Evolutionary conservation across 2,888 invertebrate species (phyloP).

Genomic region (Girardia tigrina): DNA sequence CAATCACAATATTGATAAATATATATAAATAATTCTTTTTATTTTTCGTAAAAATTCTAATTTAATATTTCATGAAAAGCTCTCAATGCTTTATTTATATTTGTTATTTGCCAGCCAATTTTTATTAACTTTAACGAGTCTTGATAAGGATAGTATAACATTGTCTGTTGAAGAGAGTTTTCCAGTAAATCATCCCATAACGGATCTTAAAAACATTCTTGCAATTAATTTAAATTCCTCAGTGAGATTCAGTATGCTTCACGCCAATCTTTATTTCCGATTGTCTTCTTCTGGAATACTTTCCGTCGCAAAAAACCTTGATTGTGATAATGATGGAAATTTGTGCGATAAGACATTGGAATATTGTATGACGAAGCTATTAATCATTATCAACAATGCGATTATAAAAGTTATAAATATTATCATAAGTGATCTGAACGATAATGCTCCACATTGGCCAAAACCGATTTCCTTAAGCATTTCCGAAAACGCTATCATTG

Average conservation of each 20-base stretch:
- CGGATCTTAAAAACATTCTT: neutral
- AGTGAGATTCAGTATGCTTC: neutral
- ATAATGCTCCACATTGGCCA: constrained; percentile 15
- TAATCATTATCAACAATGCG: neutral
- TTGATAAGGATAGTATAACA: neutral
- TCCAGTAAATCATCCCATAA: neutral
- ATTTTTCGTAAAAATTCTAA: neutral
- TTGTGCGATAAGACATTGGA: neutral
- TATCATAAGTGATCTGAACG: neutral
- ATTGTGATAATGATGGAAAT: neutral
- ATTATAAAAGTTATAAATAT: constrained; percentile 11
- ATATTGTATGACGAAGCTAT: constrained; percentile 15
- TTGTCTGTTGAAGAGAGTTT: constrained; percentile 11
- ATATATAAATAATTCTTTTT: neutral
- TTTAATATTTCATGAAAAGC: neutral
- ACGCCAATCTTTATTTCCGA: neutral
- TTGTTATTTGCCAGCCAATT: neutral
- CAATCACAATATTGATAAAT: neutral
- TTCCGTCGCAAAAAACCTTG: neutral
- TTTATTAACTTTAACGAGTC: neutral
- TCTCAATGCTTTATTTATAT: neutral
- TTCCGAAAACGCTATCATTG: neutral
- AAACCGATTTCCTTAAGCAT: neutral
- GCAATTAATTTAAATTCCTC: neutral
- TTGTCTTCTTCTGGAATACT: neutral